A percentile compares a stretch with the other conserved stretches of the same genome.
These are phyloP conservation scores for Drosophila nr. medialis DNA, from an alignment of 2,888 invertebrate genomes.

Conservation along the genomic window DNA sequence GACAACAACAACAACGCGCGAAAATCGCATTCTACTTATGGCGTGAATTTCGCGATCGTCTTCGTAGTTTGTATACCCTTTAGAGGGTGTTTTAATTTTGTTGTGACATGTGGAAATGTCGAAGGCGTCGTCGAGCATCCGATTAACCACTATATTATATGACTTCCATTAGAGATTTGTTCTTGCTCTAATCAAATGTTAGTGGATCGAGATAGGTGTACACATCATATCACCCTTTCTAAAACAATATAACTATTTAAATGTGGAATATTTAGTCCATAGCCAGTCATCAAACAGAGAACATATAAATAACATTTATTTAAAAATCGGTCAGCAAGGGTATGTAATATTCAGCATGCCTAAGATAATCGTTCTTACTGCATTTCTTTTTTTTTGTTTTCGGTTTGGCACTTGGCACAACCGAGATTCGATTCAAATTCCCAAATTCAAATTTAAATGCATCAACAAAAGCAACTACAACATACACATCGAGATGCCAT, in stretches of 20 bases:
- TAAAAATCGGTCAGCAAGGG: neutral
- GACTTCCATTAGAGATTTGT: neutral
- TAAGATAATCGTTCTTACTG: slow-evolving; percentile 1
- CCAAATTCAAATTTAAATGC: slow-evolving; percentile 79
- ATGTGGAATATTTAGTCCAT: neutral
- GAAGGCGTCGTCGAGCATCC: neutral
- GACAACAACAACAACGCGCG: slow-evolving; percentile 68
- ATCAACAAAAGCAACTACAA: slow-evolving; percentile 37
- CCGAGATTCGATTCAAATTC: slow-evolving; percentile 76
- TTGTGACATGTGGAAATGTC: neutral
- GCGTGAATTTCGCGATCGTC: slow-evolving; percentile 77
- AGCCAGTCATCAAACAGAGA: neutral
- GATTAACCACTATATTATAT: neutral
- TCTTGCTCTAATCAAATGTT: neutral
- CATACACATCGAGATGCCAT: slow-evolving; percentile 35
- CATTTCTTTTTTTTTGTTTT: slow-evolving; percentile 15
- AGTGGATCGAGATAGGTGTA: neutral
- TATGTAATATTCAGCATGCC: neutral
- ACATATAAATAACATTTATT: neutral
- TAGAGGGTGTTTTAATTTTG: neutral
- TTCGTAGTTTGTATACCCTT: slow-evolving; percentile 22
- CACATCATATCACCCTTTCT: neutral
- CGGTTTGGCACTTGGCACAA: slow-evolving; percentile 64
- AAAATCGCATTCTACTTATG: slow-evolving; percentile 81
- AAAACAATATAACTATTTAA: neutral